Percentiles rank a stretch among this genome's conserved stretches.
These are phyloP conservation scores for Drosophila kepulauana DNA, from an alignment of 1,140 invertebrate species.

Conservation along the genomic window DNA sequence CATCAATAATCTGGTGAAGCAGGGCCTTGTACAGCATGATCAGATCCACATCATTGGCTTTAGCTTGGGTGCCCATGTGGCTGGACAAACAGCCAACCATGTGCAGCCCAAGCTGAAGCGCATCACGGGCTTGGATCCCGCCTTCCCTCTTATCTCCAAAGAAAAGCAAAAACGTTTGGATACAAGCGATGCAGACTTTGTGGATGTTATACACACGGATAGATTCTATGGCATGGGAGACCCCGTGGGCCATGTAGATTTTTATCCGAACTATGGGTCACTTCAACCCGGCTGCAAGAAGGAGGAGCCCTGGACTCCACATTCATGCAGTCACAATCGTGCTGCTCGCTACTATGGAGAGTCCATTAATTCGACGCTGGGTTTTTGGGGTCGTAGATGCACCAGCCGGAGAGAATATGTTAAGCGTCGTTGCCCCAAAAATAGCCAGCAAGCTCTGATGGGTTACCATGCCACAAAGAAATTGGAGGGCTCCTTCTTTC, in stretches of 20 bases:
- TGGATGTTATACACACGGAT: constrained; percentile 88
- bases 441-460: constrained; percentile 86
- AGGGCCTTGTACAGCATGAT: constrained; percentile 86
- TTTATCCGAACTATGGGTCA: constrained; percentile 88
- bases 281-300: constrained; percentile 87
- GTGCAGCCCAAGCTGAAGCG: constrained; percentile 85
- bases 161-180: constrained; percentile 85
- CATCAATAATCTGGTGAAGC: constrained; percentile 87
- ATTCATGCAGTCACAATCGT: constrained; percentile 88
- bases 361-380: constrained; percentile 88
- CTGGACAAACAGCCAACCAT: constrained; percentile 91
- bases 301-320: constrained; percentile 87
- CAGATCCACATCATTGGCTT: constrained; percentile 95
- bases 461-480: constrained; percentile 86
- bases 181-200: constrained; percentile 86
- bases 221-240: constrained; percentile 86
- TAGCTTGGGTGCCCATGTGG: constrained; percentile 94
- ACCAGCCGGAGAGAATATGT: constrained; percentile 88
- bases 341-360: constrained; percentile 89
- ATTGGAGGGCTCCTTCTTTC: constrained; percentile 86
- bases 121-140: constrained; percentile 88
- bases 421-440: constrained; percentile 86
- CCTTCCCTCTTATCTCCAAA: constrained; percentile 54
- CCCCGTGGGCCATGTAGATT: constrained; percentile 87
- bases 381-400: constrained; percentile 91